These are phyloP conservation scores for Copsychus sechellarum DNA, from an alignment of 2,113 vertebrate genomes.

Conservation along the genomic window DNA sequence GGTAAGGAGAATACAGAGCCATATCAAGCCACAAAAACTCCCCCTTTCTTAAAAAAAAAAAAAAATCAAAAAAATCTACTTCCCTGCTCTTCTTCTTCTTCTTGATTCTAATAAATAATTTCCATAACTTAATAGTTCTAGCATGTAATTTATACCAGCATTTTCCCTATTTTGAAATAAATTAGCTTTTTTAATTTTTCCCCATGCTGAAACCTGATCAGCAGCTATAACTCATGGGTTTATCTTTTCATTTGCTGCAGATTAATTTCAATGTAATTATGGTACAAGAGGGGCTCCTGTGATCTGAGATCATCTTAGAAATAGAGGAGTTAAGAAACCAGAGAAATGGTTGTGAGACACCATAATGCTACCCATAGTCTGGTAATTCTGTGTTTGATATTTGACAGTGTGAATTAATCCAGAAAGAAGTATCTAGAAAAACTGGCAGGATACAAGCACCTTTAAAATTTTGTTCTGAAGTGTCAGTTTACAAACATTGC, in stretches of 20 bases:
- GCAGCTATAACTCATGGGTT: not conserved
- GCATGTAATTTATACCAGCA: not conserved
- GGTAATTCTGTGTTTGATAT: not conserved
- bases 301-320: not conserved
- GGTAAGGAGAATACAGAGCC: not conserved
- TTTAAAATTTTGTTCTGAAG: not conserved
- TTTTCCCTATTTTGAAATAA: not conserved
- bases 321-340: not conserved
- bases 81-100: not conserved
- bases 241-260: not conserved
- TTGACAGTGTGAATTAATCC: not conserved
- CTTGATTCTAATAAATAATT: not conserved
- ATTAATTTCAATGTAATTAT: not conserved
- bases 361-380: not conserved
- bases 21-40: not conserved
- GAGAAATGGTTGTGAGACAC: not conserved
- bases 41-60: not conserved
- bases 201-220: not conserved
- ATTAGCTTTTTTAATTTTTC: not conserved
- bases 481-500: not conserved
- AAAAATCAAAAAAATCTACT: not conserved
- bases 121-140: not conserved
- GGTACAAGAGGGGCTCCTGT: not conserved
- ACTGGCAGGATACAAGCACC: not conserved
- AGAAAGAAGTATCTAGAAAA: not conserved